A percentile compares a stretch with the other conserved stretches of the same genome.
phyloP scores from a whole-genome alignment of 2,113 vertebrate species.

The Polyodon spathula region DNA sequence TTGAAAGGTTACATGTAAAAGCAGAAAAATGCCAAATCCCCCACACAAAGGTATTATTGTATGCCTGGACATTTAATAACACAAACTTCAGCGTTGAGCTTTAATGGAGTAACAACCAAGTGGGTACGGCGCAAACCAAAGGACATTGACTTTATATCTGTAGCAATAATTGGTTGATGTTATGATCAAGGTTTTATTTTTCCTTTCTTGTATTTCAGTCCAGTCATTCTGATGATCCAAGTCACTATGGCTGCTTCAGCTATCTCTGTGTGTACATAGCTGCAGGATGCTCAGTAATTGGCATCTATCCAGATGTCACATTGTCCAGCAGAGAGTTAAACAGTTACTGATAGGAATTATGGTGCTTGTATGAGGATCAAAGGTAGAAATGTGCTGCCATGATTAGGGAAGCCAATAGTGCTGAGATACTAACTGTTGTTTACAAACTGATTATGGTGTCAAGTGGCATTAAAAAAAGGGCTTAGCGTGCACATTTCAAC shows the following conservation, averaged over 20 bases:
- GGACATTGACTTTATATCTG: slow-evolving; percentile 13
- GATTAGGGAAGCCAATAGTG: slow-evolving; percentile 13
- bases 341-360: slow-evolving; percentile 23
- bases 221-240: neutral
- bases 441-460: slow-evolving; percentile 4
- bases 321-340: slow-evolving; percentile 25
- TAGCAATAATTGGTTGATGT: slow-evolving; percentile 1
- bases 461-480: neutral
- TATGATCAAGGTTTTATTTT: neutral
- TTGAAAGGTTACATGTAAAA: slow-evolving; percentile 39
- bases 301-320: slow-evolving; percentile 24
- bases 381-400: slow-evolving; percentile 24
- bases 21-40: slow-evolving; percentile 32
- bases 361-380: slow-evolving; percentile 26
- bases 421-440: slow-evolving; percentile 7
- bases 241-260: neutral
- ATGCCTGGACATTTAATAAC: slow-evolving; percentile 27
- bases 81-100: slow-evolving; percentile 26
- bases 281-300: slow-evolving; percentile 32
- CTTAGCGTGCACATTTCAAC: too few species aligned
- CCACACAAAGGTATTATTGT: slow-evolving; percentile 3
- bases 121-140: slow-evolving; percentile 18
- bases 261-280: slow-evolving; percentile 9
- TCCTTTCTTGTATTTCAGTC: neutral
- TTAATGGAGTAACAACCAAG: slow-evolving; percentile 9